Evolutionary conservation across 2,113 vertebrate species (phyloP), one percentile per base, ranked within the genome.

Genomic region (Xiphias gladius): DNA sequence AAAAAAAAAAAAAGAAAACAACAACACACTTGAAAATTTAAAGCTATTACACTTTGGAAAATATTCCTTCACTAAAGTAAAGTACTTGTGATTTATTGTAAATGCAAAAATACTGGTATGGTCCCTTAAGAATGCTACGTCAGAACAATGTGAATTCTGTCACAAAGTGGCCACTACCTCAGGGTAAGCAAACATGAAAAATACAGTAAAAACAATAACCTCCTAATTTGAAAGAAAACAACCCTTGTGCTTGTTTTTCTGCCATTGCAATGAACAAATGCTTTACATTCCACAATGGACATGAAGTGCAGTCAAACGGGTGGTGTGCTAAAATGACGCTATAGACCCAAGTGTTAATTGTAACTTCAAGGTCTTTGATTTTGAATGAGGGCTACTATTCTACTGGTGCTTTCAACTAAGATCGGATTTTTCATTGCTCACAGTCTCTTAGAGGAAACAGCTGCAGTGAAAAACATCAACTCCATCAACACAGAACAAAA

Each of bases 171-270:
- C n/a, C 22, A 28, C 37, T 58, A 66, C 0, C 24, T 35, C 26
- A 48, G 8, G 13, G 61, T 37, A 19, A 55, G 24, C 41, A 37
- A 39, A 43, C 11, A 16, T 22, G 46, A 50, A 4, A 50, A 46
- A 48, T 4, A 13, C 11, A 59, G 26, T n/a, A 1, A 17, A n/a
- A 35, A 55, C 19, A 59, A 26, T 2, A 43, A 35, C 22, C 26
- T 24, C 7, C 43, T 19, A 12, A 30, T 20, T 16, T 35, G 62
- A 73, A 32, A 68, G 30, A 19, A 35, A 52, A 11, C 14, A 19
- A 28, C 19, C n/a, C 26, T 76, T 90, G 84, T 87, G 89, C 83
- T 89, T 48, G 14, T 59, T 80, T 43, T 59, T 65, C 10, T 64
- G 72, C 28, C 28, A 14, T 9, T 68, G 54, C 16, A 26, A 68